phyloP scores from a whole-genome alignment of 2,888 invertebrate genomes.

The Nomada flava region DNA sequence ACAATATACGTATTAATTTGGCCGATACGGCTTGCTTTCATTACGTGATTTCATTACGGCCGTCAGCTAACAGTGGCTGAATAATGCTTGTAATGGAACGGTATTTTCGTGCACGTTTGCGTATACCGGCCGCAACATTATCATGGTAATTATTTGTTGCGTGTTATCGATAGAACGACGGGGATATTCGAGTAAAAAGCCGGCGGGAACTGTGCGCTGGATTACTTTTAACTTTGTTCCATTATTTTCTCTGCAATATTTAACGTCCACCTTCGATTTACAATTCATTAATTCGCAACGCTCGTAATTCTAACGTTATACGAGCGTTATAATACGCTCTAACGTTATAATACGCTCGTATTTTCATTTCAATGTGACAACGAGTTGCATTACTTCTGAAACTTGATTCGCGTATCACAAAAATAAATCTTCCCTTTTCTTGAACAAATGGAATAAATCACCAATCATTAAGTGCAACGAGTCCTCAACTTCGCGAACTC shows the following conservation, averaged over 20 bases:
- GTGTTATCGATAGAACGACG: constrained; percentile 1
- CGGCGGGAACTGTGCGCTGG: background rate
- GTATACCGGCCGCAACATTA: constrained; percentile 34
- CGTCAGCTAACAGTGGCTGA: constrained; percentile 31
- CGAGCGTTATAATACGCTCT: too few species aligned
- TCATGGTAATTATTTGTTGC: constrained; percentile 45
- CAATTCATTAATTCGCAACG: background rate
- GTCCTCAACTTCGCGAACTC: too few species aligned
- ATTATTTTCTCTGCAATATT: background rate
- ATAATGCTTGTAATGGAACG: constrained; percentile 56
- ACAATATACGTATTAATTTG: constrained; percentile 52
- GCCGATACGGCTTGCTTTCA: constrained; percentile 33
- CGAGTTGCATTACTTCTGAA: too few species aligned
- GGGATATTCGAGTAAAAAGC: constrained; percentile 2
- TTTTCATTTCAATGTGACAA: too few species aligned
- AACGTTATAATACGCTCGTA: too few species aligned
- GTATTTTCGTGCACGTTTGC: constrained; percentile 34
- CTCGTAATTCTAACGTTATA: too few species aligned
- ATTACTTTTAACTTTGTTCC: background rate
- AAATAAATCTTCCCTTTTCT: too few species aligned
- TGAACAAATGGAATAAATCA: too few species aligned
- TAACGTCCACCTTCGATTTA: background rate
- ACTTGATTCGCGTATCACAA: too few species aligned
- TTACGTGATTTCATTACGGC: constrained; percentile 53
- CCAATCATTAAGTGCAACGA: too few species aligned